A percentile compares a stretch with the other conserved stretches of the same genome.
phyloP scores from a whole-genome alignment of 2,797 vertebrate genomes.

The Melanotaenia pygmaea region DNA sequence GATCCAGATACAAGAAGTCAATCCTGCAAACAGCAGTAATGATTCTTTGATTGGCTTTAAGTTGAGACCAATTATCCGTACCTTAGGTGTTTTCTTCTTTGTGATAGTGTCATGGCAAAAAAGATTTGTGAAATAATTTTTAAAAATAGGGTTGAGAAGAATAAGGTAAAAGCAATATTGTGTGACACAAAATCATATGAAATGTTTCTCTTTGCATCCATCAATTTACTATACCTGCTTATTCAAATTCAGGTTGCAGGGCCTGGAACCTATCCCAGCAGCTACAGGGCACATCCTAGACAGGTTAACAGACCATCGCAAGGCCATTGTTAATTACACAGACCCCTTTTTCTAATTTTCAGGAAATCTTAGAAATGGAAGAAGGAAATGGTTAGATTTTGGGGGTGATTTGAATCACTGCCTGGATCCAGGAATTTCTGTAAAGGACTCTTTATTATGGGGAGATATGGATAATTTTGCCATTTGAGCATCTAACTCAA shows the following conservation, averaged over 20 bases:
- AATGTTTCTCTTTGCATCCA: background rate
- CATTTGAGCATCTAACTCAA: too few species aligned
- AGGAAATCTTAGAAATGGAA: too few species aligned
- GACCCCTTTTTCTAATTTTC: background rate
- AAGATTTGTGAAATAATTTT: background rate
- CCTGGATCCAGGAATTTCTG: too few species aligned
- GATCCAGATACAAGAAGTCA: background rate
- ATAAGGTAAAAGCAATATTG: background rate
- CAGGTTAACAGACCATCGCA: too few species aligned
- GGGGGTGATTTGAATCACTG: too few species aligned
- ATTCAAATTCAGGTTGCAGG: background rate
- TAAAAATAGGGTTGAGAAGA: background rate
- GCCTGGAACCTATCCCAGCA: too few species aligned
- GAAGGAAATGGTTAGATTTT: too few species aligned
- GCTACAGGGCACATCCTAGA: too few species aligned
- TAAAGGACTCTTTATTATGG: too few species aligned
- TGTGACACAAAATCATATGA: background rate
- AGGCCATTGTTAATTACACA: too few species aligned
- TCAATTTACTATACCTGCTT: background rate
- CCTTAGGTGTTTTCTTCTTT: background rate
- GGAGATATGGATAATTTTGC: too few species aligned
- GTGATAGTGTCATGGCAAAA: background rate
- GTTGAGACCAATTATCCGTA: background rate
- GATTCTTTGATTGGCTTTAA: background rate
- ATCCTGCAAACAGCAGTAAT: background rate